phyloP scores from a whole-genome alignment of 2,888 invertebrate species.

The Brachyopa scutellaris region DNA sequence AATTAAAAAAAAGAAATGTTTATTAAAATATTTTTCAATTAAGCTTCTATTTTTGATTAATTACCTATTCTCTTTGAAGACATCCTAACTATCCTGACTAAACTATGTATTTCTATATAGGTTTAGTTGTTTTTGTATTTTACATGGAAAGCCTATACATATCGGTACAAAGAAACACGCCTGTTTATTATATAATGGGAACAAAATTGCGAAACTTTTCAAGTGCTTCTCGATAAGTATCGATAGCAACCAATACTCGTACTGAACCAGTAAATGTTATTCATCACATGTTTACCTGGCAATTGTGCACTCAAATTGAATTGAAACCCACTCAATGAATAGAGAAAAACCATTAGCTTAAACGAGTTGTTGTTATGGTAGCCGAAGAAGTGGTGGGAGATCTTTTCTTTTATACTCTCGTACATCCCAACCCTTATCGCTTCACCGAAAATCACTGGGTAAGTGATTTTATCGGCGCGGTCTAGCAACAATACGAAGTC shows the following conservation, averaged over 20 bases:
- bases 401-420: constrained; percentile 30
- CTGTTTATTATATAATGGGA: background rate
- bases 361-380: constrained; percentile 75
- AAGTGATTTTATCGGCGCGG: constrained; percentile 70
- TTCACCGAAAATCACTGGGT: constrained; percentile 55
- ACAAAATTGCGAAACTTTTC: constrained; percentile 31
- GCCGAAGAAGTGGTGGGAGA: constrained; percentile 26
- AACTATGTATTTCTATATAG: no score
- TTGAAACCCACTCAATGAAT: constrained; percentile 75
- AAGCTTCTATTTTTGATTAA: no score
- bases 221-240: constrained; percentile 65
- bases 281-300: constrained; percentile 71
- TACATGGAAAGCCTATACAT: no score
- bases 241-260: constrained; percentile 45
- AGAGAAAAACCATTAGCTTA: constrained; percentile 73
- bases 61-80: no score
- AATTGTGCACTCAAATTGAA: constrained; percentile 73
- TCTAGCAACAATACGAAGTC: constrained; percentile 62
- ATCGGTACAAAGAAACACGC: no score
- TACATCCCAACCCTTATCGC: constrained; percentile 39
- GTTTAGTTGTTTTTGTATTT: no score
- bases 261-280: constrained; percentile 36
- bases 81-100: no score
- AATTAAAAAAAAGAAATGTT: no score
- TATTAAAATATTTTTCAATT: no score